Evolutionary conservation across 2,797 vertebrate species (phyloP), one percentile per base, ranked within the genome.

Genomic region (Ambastaia sidthimunki): DNA sequence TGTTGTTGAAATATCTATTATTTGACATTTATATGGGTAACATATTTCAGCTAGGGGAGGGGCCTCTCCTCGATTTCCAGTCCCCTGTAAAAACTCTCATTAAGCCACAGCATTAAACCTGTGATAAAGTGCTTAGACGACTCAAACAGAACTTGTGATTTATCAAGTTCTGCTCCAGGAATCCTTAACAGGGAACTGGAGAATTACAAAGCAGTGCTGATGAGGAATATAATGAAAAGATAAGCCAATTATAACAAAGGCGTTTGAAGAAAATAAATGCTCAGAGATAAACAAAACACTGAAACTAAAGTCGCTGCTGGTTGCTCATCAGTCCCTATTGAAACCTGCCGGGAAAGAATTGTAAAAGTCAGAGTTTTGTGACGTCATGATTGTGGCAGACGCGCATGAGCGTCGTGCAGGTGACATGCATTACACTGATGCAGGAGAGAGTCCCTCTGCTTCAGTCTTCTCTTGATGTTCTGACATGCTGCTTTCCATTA

Each of bases 401-500:
- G 4, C 37, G 11, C 18, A 54, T 16, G 13, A 54, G 50, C 75
- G 57, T 70, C 78, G 78, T 25, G 23, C 73, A 60, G 66, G 73
- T 83, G 23, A 79, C 74, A 23, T 13, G 25, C 54, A 57, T 81
- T 63, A 63, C 59, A 78, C 66, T 75, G 71, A 83, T n/a, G 1
- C 19, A 68, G 70, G 57, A 48, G 52, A 37, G 52, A 66, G 44
- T 70, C 52, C 76, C 60, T 74, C 75, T 54, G 34, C 28, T 79
- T 76, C 76, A 59, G 54, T 84, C 72, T 71, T 67, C 60, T 73
- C 72, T 67, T 71, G 83, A 82, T 81, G 57, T 63, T 41, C 57
- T 71, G 76, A 71, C 65, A 70, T 54, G 31, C 62, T 44, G 70
- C 52, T 28, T 79, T 81, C 82, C 68, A 85, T 80, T 80, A 82